Percentiles rank a stretch among this genome's conserved stretches.
Evolutionary conservation across 2,888 invertebrate species (phyloP).

Genomic region (Synergus gifuensis): DNA sequence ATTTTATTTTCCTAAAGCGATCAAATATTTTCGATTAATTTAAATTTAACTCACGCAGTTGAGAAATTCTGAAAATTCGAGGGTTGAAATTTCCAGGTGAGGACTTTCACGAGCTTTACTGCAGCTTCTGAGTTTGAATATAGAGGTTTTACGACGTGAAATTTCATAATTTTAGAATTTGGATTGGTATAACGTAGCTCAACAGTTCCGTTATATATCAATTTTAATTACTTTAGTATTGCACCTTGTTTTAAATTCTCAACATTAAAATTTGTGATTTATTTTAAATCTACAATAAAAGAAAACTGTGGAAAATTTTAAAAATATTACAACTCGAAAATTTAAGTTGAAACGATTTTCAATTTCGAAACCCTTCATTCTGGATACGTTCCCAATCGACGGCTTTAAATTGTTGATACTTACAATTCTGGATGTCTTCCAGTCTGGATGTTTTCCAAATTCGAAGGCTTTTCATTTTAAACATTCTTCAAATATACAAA

Average conservation of each 20-base stretch:
- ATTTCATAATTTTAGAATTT: background rate
- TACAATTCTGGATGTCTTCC: background rate
- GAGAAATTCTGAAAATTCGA: background rate
- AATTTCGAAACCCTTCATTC: background rate
- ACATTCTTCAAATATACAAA: background rate
- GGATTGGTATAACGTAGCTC: background rate
- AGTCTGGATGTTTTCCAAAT: background rate
- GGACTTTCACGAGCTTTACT: background rate
- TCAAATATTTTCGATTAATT: too few relatives aligned
- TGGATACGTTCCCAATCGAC: background rate
- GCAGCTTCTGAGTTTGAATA: background rate
- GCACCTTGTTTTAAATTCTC: background rate
- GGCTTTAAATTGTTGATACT: background rate
- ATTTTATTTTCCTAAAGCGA: too few relatives aligned
- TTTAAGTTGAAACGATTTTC: background rate
- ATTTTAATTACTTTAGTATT: background rate
- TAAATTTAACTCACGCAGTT: background rate
- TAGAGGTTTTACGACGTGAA: background rate
- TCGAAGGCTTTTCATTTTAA: background rate
- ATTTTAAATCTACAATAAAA: too few relatives aligned
- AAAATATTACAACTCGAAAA: too few relatives aligned
- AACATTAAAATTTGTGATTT: background rate
- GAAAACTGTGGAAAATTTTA: too few relatives aligned
- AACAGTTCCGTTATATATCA: background rate
- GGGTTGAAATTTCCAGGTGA: background rate